Conservation (phyloP, 2,113 vertebrate genomes). For the Oxygymnocypris stewartii region DNA sequence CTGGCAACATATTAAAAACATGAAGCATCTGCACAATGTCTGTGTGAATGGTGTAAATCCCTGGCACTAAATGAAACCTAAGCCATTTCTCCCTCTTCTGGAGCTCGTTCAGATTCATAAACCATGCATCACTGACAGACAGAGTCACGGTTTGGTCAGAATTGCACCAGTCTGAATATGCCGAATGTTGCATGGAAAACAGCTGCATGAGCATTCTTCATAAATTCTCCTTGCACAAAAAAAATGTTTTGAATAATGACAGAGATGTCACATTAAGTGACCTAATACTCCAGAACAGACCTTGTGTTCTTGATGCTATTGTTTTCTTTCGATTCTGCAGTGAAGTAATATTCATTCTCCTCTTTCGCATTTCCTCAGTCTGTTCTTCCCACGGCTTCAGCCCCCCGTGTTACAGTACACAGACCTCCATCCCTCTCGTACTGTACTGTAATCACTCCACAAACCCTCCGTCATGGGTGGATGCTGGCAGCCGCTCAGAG, state of each 20-base stretch:
- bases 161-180: neutral
- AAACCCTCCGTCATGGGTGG: constrained; percentile 97
- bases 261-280: neutral
- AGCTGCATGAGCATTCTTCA: neutral
- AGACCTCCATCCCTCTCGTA: neutral
- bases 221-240: neutral
- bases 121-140: neutral
- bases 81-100: neutral
- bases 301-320: neutral
- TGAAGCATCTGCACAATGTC: neutral
- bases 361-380: neutral
- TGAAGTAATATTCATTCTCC: neutral
- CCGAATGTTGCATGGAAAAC: neutral
- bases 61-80: neutral
- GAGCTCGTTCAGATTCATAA: neutral
- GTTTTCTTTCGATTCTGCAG: neutral
- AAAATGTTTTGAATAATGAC: neutral
- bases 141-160: neutral
- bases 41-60: neutral
- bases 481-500: constrained; percentile 96
- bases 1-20: neutral
- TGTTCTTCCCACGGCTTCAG: constrained; percentile 23
- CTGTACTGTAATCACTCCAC: constrained; percentile 94
- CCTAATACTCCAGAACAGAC: neutral
- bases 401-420: constrained; percentile 3